Evolutionary conservation across 2,113 vertebrate species (phyloP), one percentile per base, ranked within the genome.

Genomic region (Martes martes): DNA sequence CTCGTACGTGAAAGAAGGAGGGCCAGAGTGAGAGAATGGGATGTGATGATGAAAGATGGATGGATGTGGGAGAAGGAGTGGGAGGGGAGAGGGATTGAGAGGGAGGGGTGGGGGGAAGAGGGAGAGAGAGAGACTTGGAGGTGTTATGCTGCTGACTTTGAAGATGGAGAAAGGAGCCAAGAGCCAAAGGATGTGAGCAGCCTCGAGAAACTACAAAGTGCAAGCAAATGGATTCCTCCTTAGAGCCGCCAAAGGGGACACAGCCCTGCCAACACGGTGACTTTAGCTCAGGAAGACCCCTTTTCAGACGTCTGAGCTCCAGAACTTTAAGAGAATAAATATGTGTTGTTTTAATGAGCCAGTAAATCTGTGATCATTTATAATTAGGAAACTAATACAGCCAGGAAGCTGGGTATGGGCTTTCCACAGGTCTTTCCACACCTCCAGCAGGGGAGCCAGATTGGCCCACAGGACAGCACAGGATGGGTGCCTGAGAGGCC

Each of bases 71-170:
- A 26, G 71, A 6, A 7, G 81, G 9, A 19, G 28, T 14, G 4
- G 7, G 4, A 21, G 24, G 0, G 1, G 21, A 3, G 21, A 6
- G 65, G 19, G 50, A 23, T 2, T 0, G 21, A 6, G 47, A 7
- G 50, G 36, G 11, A n/a, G 6, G 4, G 16, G 9, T 3, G 1
- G 10, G 55, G 28, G 15, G 7, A 2, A 42, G 16, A 9, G 39
- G 39, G 36, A 59, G 55, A 57, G 52, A 14, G 19, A 1, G 14
- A 42, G n/a, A 88, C 23, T 2, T 31, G n/a, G 61, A 67, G 63
- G 50, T 33, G n/a, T 11, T 11, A 10, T 1, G 19, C 23, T 85
- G 57, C 55, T 42, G 42, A 88, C 39, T 83, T 19, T 61, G 82
- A 86, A 57, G 69, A 13, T 5, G 26, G 52, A 67, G 55, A 47